Base-by-base conservation (phyloP, 2,113 vertebrate species). In the Hemibagrus wyckioides region DNA sequence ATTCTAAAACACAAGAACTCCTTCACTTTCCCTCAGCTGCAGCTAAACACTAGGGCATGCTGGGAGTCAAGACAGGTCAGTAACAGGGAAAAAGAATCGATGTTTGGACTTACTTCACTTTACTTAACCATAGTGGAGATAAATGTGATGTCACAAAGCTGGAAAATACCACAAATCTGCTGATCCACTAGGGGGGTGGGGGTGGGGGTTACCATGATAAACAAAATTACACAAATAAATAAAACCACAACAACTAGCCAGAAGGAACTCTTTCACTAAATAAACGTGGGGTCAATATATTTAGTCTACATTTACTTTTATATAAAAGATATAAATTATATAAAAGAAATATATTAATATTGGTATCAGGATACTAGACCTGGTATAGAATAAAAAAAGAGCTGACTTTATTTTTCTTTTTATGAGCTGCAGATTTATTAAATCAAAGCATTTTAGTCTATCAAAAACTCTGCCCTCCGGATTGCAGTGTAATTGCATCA, bases 401-500 rank as follows among this genome's bases (percentile, higher is more conserved):
- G 25, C 14, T 36, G 21, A 54, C 10, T 71, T 8, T 73, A 85
- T 77, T 61, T 48, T 50, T 19, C 28, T 41, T 63, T 77, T 76
- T n/a, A 80, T 17, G n/a, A 65, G 30, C 33, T 17, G 23, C 6
- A 56, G 82, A 84, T 52, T 69, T 54, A 83, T 61, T 21, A 25
- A 63, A 77, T 69, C 73, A 79, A 48, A 80, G 59, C 28, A 6
- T 23, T 63, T 54, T 54, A 15, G 21, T 84, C 33, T 30, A 48
- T 21, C 9, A 54, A 50, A 23, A 41, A 10, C 65, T 39, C 30
- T 52, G 63, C 63, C 41, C 63, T 52, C 30, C 36, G 82, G n/a
- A 84, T 84, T 84, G 82, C 82, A 39, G 0, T 39, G 30, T 63
- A 54, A 84, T 84, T 84, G 63, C 82, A 54, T 84, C 82, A 84